A percentile compares a stretch with the other conserved stretches of the same genome.
Evolutionary conservation across 2,888 invertebrate genomes (phyloP).

Genomic region (Hydraecia micacea): DNA sequence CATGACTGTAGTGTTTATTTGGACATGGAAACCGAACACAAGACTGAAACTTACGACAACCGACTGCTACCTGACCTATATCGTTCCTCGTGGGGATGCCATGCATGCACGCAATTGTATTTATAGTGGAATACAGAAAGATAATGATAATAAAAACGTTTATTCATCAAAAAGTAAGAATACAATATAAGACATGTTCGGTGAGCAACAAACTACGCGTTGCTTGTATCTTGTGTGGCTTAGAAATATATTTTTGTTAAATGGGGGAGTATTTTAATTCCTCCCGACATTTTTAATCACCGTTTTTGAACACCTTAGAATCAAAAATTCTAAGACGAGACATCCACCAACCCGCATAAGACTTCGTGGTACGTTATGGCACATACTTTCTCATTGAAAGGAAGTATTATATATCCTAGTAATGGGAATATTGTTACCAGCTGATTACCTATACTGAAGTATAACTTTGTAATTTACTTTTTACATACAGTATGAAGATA

Average conservation of each 20-base stretch:
- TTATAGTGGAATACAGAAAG: not conserved
- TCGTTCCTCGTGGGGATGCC: not conserved
- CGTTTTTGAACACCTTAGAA: not conserved
- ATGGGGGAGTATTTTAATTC: not conserved
- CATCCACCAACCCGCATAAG: not conserved
- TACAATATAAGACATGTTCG: not conserved
- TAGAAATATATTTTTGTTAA: not conserved
- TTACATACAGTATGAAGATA: constrained; percentile 4
- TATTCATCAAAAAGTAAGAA: not conserved
- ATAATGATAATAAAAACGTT: too few relatives aligned
- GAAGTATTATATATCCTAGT: not conserved
- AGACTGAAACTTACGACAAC: constrained; percentile 4
- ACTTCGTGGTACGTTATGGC: not conserved
- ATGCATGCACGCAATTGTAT: not conserved
- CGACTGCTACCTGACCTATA: constrained; percentile 4
- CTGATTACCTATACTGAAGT: not conserved
- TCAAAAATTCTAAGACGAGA: not conserved
- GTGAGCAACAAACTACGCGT: not conserved
- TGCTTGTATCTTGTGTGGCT: too few relatives aligned
- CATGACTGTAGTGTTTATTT: not conserved
- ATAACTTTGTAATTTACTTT: not conserved
- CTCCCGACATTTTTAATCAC: not conserved
- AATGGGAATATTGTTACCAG: not conserved
- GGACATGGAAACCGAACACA: not conserved
- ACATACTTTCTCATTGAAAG: not conserved